These are phyloP conservation scores for Micromussa lordhowensis DNA, from an alignment of 92 coral and sea anemone species.

Conservation along the genomic window DNA sequence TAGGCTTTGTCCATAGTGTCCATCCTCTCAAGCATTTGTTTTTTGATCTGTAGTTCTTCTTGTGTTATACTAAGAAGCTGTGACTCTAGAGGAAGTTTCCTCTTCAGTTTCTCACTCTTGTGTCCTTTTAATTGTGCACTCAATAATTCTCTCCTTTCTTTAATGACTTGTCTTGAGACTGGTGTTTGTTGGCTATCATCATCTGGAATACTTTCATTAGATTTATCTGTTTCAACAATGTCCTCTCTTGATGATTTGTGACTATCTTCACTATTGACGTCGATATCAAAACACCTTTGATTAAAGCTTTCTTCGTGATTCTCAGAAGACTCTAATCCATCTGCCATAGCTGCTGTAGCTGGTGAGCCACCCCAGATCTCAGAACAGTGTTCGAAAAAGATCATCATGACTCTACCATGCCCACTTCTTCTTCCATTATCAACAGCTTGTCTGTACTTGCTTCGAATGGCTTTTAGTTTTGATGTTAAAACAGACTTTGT, in stretches of 20 bases:
- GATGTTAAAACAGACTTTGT: constrained; percentile 56
- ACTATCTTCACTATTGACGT: constrained; percentile 7
- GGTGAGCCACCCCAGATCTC: constrained; percentile 70
- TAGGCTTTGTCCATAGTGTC: constrained; percentile 66
- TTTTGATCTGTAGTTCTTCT: constrained; percentile 55
- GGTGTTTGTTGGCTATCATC: too few relatives aligned
- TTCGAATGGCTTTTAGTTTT: constrained; percentile 52
- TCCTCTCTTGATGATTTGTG: constrained; percentile 18
- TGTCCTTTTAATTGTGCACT: constrained; percentile 52
- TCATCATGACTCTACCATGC: constrained; percentile 63
- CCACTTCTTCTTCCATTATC: constrained; percentile 60
- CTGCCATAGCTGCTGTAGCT: constrained; percentile 59
- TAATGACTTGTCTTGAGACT: constrained; percentile 54
- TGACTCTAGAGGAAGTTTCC: constrained; percentile 45
- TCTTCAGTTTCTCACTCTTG: constrained; percentile 55
- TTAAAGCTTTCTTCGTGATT: constrained; percentile 24
- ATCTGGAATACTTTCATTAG: too few relatives aligned
- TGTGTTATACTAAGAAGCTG: constrained; percentile 46
- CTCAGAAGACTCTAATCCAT: constrained; percentile 37
- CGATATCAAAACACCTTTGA: not conserved
- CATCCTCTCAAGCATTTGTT: constrained; percentile 57
- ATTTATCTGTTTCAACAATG: constrained; percentile 25
- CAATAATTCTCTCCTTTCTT: constrained; percentile 59
- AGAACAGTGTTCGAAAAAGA: constrained; percentile 54
- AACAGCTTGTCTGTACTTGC: constrained; percentile 54